Evolutionary conservation across 2,888 invertebrate genomes (phyloP).

Genomic region (Drosophila affinis): DNA sequence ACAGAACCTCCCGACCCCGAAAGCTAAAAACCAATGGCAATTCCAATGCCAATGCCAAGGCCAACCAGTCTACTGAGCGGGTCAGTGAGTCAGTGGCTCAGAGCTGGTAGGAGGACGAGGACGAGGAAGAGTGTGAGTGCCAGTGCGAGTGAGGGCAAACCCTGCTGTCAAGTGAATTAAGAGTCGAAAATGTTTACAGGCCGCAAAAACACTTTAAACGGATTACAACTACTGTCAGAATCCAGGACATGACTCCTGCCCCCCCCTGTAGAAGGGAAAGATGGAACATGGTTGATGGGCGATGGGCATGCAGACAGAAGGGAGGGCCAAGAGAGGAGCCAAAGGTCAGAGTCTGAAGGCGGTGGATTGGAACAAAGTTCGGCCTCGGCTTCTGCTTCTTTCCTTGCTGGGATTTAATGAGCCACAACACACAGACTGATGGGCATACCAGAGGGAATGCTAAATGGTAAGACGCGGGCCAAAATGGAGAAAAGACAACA

Average conservation of each 20-base stretch:
- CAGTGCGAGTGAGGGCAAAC: not conserved
- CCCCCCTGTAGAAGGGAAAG: not conserved
- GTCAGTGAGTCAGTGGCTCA: not conserved
- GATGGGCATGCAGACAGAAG: not conserved
- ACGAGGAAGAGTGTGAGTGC: not conserved
- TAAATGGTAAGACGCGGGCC: not conserved
- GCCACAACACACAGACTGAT: conserved; percentile 41
- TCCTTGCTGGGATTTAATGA: conserved; percentile 39
- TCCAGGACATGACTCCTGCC: not conserved
- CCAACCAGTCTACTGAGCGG: not conserved
- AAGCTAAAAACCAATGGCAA: conserved; percentile 24
- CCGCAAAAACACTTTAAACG: conserved; percentile 58
- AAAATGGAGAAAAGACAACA: not conserved
- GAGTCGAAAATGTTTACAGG: conserved; percentile 51
- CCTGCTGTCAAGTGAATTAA: conserved; percentile 49
- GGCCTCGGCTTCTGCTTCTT: conserved; percentile 1
- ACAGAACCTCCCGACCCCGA: conserved; percentile 14
- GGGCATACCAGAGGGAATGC: conserved; percentile 27
- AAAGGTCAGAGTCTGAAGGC: conserved; percentile 29
- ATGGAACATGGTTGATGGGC: not conserved
- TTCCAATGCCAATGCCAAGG: not conserved
- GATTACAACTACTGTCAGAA: conserved; percentile 48
- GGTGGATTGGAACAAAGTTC: conserved; percentile 19
- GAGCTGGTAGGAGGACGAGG: not conserved
- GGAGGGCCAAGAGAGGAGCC: not conserved